A percentile compares a stretch with the other conserved stretches of the same genome.
Evolutionary conservation across 2,113 vertebrate species (phyloP).

Genomic region (Octodon degus): DNA sequence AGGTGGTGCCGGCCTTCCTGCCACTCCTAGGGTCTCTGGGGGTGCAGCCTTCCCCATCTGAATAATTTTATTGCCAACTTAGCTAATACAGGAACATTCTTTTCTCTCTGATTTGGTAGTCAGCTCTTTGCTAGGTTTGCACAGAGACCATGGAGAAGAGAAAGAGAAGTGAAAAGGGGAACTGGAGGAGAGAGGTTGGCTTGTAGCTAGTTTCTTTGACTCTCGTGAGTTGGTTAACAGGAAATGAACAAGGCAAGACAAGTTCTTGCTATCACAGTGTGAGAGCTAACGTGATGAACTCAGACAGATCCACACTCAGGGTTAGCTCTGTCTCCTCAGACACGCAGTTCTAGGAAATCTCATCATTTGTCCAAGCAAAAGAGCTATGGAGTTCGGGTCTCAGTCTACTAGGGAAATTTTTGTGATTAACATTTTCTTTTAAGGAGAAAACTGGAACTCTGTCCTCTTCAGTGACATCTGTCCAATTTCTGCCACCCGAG

Average conservation of each 20-base stretch:
- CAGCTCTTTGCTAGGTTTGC: conserved; percentile 40
- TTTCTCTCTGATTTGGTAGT: neutral
- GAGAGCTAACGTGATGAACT: conserved; percentile 26
- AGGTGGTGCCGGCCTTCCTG: neutral
- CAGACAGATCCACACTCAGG: conserved; percentile 22
- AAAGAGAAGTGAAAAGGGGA: neutral
- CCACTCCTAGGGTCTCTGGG: neutral
- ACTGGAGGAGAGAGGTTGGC: neutral
- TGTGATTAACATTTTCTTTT: neutral
- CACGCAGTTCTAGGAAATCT: neutral
- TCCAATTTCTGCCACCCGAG: neutral
- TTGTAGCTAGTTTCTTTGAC: conserved; percentile 61
- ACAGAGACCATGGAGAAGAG: neutral
- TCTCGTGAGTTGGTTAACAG: conserved; percentile 32
- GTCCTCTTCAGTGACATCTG: neutral
- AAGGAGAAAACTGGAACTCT: neutral
- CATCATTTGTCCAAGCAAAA: neutral
- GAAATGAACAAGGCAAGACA: conserved; percentile 68
- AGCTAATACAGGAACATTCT: neutral
- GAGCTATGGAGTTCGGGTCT: neutral
- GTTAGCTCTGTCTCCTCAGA: conserved; percentile 27
- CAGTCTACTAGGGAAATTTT: neutral
- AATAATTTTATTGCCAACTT: neutral
- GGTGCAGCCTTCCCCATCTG: neutral
- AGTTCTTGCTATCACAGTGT: conserved; percentile 33